Conservation (phyloP, 2,797 vertebrate genomes). For the Enteromius treurensis region DNA sequence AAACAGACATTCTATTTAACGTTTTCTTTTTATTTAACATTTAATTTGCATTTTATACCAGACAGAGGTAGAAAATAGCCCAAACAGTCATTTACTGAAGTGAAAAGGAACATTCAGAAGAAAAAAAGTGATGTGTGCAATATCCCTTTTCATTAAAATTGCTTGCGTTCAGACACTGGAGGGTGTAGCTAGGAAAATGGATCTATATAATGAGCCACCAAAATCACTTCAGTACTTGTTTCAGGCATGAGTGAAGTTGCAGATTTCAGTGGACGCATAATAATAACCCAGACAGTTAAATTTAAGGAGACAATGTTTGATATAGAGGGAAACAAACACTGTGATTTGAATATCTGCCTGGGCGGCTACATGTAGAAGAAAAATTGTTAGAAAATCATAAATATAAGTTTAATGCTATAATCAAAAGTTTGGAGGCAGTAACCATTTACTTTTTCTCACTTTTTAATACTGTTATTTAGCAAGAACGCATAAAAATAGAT, state of each 20-base stretch:
- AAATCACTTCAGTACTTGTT: not conserved
- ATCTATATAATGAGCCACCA: not conserved
- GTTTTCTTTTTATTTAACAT: not conserved
- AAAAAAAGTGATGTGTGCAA: not conserved
- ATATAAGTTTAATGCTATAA: not conserved
- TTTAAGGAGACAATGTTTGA: slow-evolving; percentile 1
- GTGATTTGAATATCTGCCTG: slow-evolving; percentile 4
- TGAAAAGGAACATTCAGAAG: not conserved
- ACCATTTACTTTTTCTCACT: no score
- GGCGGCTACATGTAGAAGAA: not conserved
- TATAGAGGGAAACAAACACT: not conserved
- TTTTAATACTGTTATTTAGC: not conserved
- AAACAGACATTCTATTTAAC: not conserved
- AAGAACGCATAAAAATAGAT: not conserved
- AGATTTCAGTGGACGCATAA: not conserved
- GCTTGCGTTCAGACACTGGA: not conserved
- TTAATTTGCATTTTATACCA: not conserved
- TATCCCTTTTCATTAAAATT: not conserved
- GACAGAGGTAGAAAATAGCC: not conserved
- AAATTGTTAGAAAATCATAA: no score
- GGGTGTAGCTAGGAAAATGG: not conserved
- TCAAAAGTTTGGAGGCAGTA: not conserved
- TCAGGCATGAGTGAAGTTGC: not conserved
- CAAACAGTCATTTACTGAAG: not conserved
- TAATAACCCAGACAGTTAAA: not conserved